Evolutionary conservation across 2,888 invertebrate species (phyloP).

Genomic region (Parascotia fuliginaria): DNA sequence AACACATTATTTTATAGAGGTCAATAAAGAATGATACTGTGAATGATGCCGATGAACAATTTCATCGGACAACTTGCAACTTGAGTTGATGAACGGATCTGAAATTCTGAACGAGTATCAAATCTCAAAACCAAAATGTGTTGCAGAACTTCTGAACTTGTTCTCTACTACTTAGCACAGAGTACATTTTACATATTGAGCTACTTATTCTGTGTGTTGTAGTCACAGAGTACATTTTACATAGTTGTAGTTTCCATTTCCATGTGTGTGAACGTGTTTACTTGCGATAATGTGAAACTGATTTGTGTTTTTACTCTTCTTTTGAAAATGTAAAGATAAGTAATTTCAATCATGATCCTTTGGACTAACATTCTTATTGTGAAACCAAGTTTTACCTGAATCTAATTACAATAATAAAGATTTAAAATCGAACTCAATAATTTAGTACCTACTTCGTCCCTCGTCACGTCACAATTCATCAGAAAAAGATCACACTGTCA

Average conservation of each 20-base stretch:
- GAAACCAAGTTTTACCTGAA: conserved; percentile 11
- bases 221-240: too few relatives aligned
- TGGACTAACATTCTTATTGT: conserved; percentile 12
- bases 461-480: conserved; percentile 51
- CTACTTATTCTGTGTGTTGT: too few relatives aligned
- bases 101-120: not conserved
- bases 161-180: too few relatives aligned
- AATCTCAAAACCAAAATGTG: not conserved
- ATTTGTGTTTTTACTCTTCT: conserved; percentile 31
- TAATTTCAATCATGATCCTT: conserved; percentile 23
- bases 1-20: too few relatives aligned
- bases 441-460: conserved; percentile 27
- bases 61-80: not conserved
- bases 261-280: conserved; percentile 36
- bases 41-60: too few relatives aligned
- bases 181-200: too few relatives aligned
- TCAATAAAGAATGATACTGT: too few relatives aligned
- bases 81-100: not conserved
- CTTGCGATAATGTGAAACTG: conserved; percentile 27
- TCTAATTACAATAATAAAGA: conserved; percentile 8
- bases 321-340: conserved; percentile 7
- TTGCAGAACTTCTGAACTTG: too few relatives aligned
- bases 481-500: conserved; percentile 52
- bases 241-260: conserved; percentile 24
- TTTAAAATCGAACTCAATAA: conserved; percentile 30